Percentiles rank a stretch among this genome's conserved stretches.
Conservation (phyloP, 2,888 invertebrate genomes). For the Drosophila emarginata region DNA sequence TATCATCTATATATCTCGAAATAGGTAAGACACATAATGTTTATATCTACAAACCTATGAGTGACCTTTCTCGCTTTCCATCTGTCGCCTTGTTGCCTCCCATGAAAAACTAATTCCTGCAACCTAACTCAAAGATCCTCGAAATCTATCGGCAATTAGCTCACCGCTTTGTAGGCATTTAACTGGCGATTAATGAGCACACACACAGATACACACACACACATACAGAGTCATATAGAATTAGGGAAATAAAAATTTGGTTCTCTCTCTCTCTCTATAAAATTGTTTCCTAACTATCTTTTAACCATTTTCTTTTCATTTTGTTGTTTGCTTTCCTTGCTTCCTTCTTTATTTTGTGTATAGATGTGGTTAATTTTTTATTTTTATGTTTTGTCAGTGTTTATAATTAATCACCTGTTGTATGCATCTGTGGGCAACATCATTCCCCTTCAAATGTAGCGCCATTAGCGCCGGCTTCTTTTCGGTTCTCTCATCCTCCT, state of each 20-base stretch:
- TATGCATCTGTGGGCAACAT: slow-evolving; percentile 44
- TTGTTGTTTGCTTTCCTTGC: background rate
- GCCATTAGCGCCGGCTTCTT: slow-evolving; percentile 75
- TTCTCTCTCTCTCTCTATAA: slow-evolving; percentile 50
- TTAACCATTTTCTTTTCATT: slow-evolving; percentile 24
- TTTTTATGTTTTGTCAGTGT: slow-evolving; percentile 79
- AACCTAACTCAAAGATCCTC: slow-evolving; percentile 35
- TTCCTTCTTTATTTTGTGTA: slow-evolving; percentile 53
- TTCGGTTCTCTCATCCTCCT: slow-evolving; percentile 21
- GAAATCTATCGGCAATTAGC: slow-evolving; percentile 65
- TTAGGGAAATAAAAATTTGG: slow-evolving; percentile 37
- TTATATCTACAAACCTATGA: background rate
- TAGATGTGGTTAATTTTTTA: slow-evolving; percentile 67
- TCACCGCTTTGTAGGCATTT: slow-evolving; percentile 75
- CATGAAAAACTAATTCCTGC: background rate
- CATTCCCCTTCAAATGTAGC: slow-evolving; percentile 37
- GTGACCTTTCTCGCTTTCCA: slow-evolving; percentile 4
- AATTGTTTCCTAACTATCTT: slow-evolving; percentile 63
- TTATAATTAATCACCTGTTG: slow-evolving; percentile 79
- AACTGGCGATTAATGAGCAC: slow-evolving; percentile 72
- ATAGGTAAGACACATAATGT: too few relatives aligned
- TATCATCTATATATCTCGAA: background rate
- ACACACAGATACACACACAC: slow-evolving; percentile 36
- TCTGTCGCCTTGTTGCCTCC: background rate
- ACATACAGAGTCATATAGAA: slow-evolving; percentile 24